Evolutionary conservation across 2,113 vertebrate species (phyloP).

Genomic region (Rhabdornis inornatus): DNA sequence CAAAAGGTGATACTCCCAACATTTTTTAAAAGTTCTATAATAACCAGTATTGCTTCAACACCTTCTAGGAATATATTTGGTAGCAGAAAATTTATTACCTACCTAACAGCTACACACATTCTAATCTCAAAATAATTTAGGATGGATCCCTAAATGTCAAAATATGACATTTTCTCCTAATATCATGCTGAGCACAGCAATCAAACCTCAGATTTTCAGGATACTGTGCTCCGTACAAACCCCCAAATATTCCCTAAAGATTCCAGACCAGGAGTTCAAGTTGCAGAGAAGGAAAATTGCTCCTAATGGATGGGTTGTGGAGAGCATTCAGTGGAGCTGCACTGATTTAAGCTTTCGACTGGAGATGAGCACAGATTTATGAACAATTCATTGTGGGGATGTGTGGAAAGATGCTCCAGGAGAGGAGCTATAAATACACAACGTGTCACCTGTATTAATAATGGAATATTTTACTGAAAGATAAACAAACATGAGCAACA

Average conservation of each 20-base stretch:
- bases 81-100: not conserved
- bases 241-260: not conserved
- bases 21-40: not conserved
- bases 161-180: not conserved
- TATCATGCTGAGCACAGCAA: not conserved
- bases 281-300: not conserved
- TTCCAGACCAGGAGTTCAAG: not conserved
- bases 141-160: not conserved
- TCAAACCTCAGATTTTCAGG: not conserved
- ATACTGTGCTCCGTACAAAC: accelerated
- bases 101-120: not conserved
- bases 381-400: not conserved
- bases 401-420: not conserved
- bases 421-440: not conserved
- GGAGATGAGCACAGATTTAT: not conserved
- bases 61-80: not conserved
- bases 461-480: not conserved
- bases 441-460: not conserved
- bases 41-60: not conserved
- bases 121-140: not conserved
- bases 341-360: not conserved
- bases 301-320: not conserved
- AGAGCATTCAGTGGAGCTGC: not conserved
- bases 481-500: not conserved
- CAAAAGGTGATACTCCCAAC: not conserved